Conservation (phyloP, 2,888 invertebrate genomes). For the Prosopocoilus inquinatus region DNA sequence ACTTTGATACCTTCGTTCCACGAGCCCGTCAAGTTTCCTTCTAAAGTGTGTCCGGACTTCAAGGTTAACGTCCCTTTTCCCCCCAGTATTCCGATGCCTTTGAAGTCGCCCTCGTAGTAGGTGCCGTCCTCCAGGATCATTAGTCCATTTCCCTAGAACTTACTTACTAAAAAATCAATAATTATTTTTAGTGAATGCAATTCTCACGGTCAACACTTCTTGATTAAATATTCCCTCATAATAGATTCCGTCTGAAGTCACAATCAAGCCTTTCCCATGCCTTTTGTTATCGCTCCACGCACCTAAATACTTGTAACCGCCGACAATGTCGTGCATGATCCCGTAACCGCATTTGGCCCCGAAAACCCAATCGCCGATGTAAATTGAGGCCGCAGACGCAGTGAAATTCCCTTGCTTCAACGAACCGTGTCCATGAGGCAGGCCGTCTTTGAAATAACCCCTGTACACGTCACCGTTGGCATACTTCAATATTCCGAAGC, state of each 20-base stretch:
- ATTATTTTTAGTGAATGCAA: neutral
- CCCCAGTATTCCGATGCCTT: conserved; percentile 72
- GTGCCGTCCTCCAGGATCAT: conserved; percentile 87
- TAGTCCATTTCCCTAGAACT: conserved; percentile 74
- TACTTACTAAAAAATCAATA: neutral
- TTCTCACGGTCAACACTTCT: conserved; percentile 70
- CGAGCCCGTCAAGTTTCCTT: conserved; percentile 70
- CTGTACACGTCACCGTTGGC: conserved; percentile 78
- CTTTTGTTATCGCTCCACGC: conserved; percentile 83
- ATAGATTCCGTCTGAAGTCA: conserved; percentile 86
- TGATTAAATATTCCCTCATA: conserved; percentile 85
- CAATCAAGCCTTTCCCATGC: conserved; percentile 81
- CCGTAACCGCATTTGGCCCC: conserved; percentile 84
- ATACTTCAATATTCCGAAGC: conserved; percentile 74
- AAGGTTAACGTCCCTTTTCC: conserved; percentile 81
- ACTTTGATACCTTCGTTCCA: conserved; percentile 80
- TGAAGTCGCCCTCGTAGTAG: conserved; percentile 86
- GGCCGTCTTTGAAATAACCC: conserved; percentile 82
- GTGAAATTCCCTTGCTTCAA: conserved; percentile 77
- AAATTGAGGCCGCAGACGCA: conserved; percentile 71
- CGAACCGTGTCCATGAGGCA: conserved; percentile 82
- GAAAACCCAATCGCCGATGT: conserved; percentile 84
- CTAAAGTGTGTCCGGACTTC: conserved; percentile 73
- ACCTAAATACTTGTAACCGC: conserved; percentile 88
- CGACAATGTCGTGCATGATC: conserved; percentile 81